These are phyloP conservation scores for Salarias fasciatus DNA, from an alignment of 2,797 vertebrate genomes.

Conservation along the genomic window DNA sequence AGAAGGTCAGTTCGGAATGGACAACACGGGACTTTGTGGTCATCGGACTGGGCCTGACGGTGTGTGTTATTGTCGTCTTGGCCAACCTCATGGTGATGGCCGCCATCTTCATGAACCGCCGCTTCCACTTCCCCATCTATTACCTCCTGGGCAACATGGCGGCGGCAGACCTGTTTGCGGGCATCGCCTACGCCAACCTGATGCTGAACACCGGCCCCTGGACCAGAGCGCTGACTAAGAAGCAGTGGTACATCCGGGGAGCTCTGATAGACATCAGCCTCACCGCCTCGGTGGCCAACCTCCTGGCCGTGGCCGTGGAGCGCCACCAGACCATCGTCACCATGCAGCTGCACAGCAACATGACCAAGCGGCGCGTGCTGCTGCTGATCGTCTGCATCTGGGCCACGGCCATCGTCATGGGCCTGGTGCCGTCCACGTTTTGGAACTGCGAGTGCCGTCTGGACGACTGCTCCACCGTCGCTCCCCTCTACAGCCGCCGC, in stretches of 20 bases:
- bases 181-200: conserved; percentile 89
- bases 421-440: conserved; percentile 87
- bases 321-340: conserved; percentile 91
- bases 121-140: conserved; percentile 95
- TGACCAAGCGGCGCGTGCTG: conserved; percentile 87
- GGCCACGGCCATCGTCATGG: conserved; percentile 85
- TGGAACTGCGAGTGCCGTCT: conserved; percentile 93
- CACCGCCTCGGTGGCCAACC: conserved; percentile 91
- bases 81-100: conserved; percentile 91
- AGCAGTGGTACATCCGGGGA: conserved; percentile 90
- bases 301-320: conserved; percentile 92
- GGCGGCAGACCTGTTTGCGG: conserved; percentile 91
- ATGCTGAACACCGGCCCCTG: conserved; percentile 93
- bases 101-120: conserved; percentile 88
- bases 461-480: conserved; percentile 86
- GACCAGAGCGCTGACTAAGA: conserved; percentile 82
- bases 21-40: conserved; percentile 83
- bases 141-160: conserved; percentile 94
- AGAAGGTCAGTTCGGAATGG: conserved; percentile 83
- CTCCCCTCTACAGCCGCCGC: conserved; percentile 90
- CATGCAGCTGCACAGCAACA: conserved; percentile 92
- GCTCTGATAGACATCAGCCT: conserved; percentile 92
- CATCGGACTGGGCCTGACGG: conserved; percentile 86
- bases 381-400: conserved; percentile 90
- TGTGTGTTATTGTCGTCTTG: conserved; percentile 89